Percentiles rank a stretch among this genome's conserved stretches.
phyloP scores from a whole-genome alignment of 2,797 vertebrate species.

The Myotis vivesi region DNA sequence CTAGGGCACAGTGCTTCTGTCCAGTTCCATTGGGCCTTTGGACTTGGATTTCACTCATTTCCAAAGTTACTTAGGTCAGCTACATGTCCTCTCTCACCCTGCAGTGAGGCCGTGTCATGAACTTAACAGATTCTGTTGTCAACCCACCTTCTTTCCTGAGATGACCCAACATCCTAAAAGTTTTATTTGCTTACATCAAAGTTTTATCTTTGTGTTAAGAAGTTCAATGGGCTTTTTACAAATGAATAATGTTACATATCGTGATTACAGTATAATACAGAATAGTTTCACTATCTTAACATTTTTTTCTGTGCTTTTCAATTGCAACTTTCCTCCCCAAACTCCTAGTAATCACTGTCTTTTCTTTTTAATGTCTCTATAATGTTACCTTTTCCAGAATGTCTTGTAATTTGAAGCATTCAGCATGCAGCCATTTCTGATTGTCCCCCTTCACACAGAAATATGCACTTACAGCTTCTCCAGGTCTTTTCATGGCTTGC shows the following conservation, averaged over 20 bases:
- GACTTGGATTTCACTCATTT: background rate
- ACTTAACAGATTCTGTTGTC: background rate
- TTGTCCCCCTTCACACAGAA: background rate
- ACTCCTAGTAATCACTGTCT: background rate
- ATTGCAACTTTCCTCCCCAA: background rate
- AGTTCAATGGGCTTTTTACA: background rate
- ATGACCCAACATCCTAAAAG: too few species aligned
- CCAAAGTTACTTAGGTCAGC: background rate
- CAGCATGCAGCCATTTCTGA: background rate
- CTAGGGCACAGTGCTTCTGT: background rate
- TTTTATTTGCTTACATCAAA: background rate
- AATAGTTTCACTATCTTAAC: background rate
- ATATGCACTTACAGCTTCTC: background rate
- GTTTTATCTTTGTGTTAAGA: background rate
- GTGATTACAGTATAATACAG: background rate
- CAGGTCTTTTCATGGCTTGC: background rate
- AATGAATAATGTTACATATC: background rate
- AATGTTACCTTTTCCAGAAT: background rate
- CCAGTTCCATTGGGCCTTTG: background rate
- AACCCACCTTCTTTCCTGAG: background rate
- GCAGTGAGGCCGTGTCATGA: background rate
- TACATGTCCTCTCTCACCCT: accelerated
- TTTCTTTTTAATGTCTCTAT: background rate
- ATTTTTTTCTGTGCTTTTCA: background rate
- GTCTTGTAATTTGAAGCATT: background rate